A percentile compares a stretch with the other conserved stretches of the same genome.
phyloP scores from a whole-genome alignment of 2,113 vertebrate genomes.

The Brachionichthys hirsutus region DNA sequence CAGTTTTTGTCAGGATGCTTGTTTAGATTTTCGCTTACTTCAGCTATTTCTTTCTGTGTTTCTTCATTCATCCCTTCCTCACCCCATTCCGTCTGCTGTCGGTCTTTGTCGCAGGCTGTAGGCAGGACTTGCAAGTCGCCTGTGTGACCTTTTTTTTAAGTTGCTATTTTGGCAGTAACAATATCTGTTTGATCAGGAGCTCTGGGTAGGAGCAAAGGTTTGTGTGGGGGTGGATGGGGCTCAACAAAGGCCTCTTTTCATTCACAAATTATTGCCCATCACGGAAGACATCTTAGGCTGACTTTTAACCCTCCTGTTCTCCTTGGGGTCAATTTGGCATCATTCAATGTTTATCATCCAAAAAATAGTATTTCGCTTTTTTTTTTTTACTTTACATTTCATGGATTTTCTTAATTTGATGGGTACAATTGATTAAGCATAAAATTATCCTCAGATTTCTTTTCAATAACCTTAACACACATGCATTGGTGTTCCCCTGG shows the following conservation, averaged over 20 bases:
- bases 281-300: no score
- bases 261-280: slow-evolving; percentile 74
- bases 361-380: no score
- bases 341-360: no score
- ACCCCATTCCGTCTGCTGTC: slow-evolving; percentile 22
- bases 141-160: slow-evolving; percentile 75
- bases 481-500: no score
- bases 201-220: slow-evolving; percentile 53
- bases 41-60: slow-evolving; percentile 6
- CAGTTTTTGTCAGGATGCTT: background rate
- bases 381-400: no score
- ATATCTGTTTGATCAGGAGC: slow-evolving; percentile 83
- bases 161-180: slow-evolving; percentile 85
- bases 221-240: slow-evolving; percentile 22
- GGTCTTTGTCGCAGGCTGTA: slow-evolving; percentile 65
- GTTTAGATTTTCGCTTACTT: slow-evolving; percentile 4
- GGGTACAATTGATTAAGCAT: no score
- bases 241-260: slow-evolving; percentile 83
- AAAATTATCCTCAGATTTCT: no score
- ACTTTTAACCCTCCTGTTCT: no score
- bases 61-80: background rate
- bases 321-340: no score
- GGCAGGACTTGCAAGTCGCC: slow-evolving; percentile 38
- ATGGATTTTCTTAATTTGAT: no score
- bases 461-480: no score